phyloP scores from a whole-genome alignment of 2,888 invertebrate genomes.

The Ommatoiulus sabulosus region DNA sequence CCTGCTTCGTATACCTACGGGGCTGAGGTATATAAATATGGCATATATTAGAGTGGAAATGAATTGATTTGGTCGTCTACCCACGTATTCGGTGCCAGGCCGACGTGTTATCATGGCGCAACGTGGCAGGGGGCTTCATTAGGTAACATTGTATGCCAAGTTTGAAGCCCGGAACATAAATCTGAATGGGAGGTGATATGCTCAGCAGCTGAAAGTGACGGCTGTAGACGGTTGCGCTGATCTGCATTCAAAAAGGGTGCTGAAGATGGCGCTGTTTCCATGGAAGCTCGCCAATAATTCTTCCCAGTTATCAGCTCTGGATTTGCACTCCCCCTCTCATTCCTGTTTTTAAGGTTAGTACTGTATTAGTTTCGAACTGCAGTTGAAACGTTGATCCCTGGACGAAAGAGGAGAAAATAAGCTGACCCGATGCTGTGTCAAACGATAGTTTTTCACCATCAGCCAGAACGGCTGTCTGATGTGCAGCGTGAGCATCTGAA shows the following conservation, averaged over 20 bases:
- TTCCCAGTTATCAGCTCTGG: background rate
- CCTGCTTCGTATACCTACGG: background rate
- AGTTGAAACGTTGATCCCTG: too few relatives aligned
- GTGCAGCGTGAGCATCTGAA: too few relatives aligned
- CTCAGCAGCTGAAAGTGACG: conserved; percentile 36
- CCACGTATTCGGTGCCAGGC: conserved; percentile 40
- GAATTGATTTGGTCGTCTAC: conserved; percentile 43
- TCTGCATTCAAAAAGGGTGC: conserved; percentile 28
- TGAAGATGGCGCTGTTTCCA: conserved; percentile 7
- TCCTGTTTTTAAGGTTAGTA: background rate
- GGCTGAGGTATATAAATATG: conserved; percentile 11
- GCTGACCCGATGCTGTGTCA: background rate
- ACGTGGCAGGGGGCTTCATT: conserved; percentile 43
- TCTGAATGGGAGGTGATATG: conserved; percentile 31
- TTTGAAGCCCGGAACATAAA: conserved; percentile 40
- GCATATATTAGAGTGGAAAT: conserved; percentile 40
- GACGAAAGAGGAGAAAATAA: background rate
- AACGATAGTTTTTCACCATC: too few relatives aligned
- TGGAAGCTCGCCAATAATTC: background rate
- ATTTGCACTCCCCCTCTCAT: background rate
- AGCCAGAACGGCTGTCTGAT: too few relatives aligned
- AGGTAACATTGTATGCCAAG: conserved; percentile 43
- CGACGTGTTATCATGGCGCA: conserved; percentile 33
- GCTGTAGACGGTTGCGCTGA: background rate
- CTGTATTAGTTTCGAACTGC: too few relatives aligned